These are phyloP conservation scores for Tetheella fluctuosa DNA, from an alignment of 2,888 invertebrate genomes.

Conservation along the genomic window DNA sequence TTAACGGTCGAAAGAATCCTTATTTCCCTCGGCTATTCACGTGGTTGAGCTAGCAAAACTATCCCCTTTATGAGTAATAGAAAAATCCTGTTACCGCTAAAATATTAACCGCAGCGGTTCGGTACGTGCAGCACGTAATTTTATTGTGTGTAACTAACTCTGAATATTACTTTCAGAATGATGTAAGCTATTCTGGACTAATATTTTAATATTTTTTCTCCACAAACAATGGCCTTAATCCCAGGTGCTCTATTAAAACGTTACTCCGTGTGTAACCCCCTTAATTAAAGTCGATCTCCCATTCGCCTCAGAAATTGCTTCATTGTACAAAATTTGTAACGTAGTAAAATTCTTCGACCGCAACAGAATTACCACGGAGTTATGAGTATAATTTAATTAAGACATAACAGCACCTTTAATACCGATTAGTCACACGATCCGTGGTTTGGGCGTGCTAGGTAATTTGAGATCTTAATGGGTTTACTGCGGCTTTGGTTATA, in stretches of 20 bases:
- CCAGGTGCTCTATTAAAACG: conserved; percentile 45
- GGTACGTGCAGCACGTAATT: not conserved
- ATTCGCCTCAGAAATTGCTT: conserved; percentile 73
- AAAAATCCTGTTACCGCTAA: conserved; percentile 50
- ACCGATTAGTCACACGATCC: conserved; percentile 81
- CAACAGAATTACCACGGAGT: conserved; percentile 68
- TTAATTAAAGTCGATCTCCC: conserved; percentile 74
- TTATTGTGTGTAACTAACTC: not conserved
- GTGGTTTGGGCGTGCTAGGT: conserved; percentile 78
- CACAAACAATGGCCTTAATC: conserved; percentile 34
- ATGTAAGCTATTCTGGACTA: not conserved
- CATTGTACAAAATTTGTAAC: conserved; percentile 79
- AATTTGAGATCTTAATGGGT: conserved; percentile 79
- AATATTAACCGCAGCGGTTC: conserved; percentile 41
- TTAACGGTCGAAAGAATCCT: conserved; percentile 79
- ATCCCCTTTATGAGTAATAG: conserved; percentile 69
- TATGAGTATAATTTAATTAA: conserved; percentile 81
- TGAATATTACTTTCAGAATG: not conserved
- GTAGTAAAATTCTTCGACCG: conserved; percentile 73
- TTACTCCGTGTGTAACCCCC: conserved; percentile 58
- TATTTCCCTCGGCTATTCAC: conserved; percentile 76
- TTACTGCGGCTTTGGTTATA: conserved; percentile 71
- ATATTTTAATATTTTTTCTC: not conserved
- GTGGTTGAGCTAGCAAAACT: conserved; percentile 73
- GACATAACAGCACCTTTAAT: conserved; percentile 80